A percentile compares a stretch with the other conserved stretches of the same genome.
These are phyloP conservation scores for Drosophila meridiana DNA, from an alignment of 2,888 invertebrate species.

Conservation along the genomic window DNA sequence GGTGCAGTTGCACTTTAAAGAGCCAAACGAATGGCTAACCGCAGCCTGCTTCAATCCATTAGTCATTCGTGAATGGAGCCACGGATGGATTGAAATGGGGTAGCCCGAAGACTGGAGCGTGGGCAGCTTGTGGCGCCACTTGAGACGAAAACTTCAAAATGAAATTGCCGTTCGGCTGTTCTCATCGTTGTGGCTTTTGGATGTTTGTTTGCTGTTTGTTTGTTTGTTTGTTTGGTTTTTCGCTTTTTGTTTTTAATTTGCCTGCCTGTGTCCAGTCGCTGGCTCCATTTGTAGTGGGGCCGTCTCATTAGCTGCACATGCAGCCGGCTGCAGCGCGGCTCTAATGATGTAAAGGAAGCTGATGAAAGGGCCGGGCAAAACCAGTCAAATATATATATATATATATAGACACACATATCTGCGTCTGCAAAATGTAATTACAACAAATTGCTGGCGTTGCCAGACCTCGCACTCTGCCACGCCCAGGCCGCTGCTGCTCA, in stretches of 20 bases:
- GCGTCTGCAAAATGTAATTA: conserved; percentile 69
- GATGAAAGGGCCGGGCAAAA: conserved; percentile 55
- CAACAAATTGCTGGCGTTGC: conserved; percentile 55
- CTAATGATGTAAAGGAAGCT: conserved; percentile 73
- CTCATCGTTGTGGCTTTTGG: conserved; percentile 35
- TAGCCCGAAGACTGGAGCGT: background rate
- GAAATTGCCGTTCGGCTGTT: conserved; percentile 49
- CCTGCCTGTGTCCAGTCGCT: conserved; percentile 11
- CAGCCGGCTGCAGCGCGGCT: conserved; percentile 26
- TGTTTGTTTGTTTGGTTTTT: conserved; percentile 12
- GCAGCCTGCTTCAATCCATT: conserved; percentile 51
- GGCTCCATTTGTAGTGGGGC: conserved; percentile 28
- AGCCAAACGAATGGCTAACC: conserved; percentile 8
- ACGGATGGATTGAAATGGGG: background rate
- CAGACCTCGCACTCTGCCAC: conserved; percentile 26
- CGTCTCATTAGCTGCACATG: conserved; percentile 52
- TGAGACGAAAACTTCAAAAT: conserved; percentile 68
- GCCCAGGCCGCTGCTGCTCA: background rate
- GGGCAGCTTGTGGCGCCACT: conserved; percentile 41
- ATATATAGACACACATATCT: background rate
- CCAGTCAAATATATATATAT: background rate
- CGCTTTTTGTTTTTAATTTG: conserved; percentile 8
- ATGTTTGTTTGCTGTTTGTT: conserved; percentile 20
- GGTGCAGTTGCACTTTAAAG: conserved; percentile 11
- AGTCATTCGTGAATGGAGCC: conserved; percentile 43